Base-by-base conservation (phyloP, 2,113 vertebrate genomes). In the Carassius carassius region DNA sequence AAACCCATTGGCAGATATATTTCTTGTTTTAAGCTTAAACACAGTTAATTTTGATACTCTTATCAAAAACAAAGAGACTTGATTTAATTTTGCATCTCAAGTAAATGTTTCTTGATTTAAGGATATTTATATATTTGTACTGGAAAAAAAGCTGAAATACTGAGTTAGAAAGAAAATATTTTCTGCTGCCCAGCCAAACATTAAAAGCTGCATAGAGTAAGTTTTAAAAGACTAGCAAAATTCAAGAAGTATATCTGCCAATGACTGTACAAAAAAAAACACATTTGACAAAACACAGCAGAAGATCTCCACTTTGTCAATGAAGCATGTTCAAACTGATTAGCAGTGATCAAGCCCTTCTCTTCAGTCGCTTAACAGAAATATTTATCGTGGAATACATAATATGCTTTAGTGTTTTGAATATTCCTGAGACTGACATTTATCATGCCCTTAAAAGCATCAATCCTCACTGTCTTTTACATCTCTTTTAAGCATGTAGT, bases 381-480 rank as follows among this genome's bases (percentile, higher is more conserved):
- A 62, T 25, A 32, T 41, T 58, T 77, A 9, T 16, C 41, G 37
- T 17, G 54, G 8, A 60, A 78, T 58, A 62, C 35, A n/a, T 44
- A 25, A 2, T 47, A 65, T 47, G 1, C 6, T 8, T 23, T 44
- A 49, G 2, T 12, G 37, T 29, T 65, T 65, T 44, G 9, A 19
- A 60, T 29, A 37, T 19, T 80, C 41, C 35, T 65, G n/a, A 80
- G 37, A 47, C 17, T 6, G 58, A 63, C 63, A 81, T 81, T 81
- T 51, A 47, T 69, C 11, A 54, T 32, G 16, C 5, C 16, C 47
- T 32, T 32, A 51, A 81, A 51, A 54, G 19, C 47, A n/a, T 70
- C 17, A 3, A 70, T 32, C 35, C 44, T 70, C 13, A 9, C 44
- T 77, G 82, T 82, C 82, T 72, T 82, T 80, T 82, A 74, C 85